Conservation (phyloP, 2,888 invertebrate genomes). For the Entomobrya multifasciata region DNA sequence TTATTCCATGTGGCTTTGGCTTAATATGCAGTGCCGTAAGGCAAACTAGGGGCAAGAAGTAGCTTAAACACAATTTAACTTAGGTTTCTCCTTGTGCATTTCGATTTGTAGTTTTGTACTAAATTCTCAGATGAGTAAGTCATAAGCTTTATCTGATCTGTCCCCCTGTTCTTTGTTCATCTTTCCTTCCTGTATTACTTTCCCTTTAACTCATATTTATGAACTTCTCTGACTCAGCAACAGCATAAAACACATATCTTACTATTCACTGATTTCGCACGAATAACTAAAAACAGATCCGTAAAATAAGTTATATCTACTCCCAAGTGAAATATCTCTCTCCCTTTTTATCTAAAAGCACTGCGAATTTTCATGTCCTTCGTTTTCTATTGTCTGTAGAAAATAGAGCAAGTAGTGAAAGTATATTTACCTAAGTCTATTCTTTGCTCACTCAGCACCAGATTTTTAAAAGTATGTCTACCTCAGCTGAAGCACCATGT, state of each 20-base stretch:
- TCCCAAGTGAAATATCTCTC: conserved; percentile 35
- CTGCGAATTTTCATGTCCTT: background rate
- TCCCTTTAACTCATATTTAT: background rate
- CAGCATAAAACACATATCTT: background rate
- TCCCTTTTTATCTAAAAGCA: no score
- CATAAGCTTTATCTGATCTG: no score
- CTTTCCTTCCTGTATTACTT: no score
- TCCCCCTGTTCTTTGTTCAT: no score
- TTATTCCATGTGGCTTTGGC: background rate
- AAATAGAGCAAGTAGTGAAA: background rate
- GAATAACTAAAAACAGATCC: no score
- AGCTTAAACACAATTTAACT: background rate
- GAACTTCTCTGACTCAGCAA: conserved; percentile 21
- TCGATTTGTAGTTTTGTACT: no score
- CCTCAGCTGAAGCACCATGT: no score
- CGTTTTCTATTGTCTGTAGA: background rate
- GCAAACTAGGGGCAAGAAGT: background rate
- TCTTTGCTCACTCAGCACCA: background rate
- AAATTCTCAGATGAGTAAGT: no score
- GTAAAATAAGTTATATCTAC: background rate
- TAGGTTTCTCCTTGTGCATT: background rate
- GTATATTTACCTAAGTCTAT: background rate
- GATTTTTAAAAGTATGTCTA: background rate
- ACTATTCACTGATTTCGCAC: no score
- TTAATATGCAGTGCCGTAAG: conserved; percentile 1